phyloP scores from a whole-genome alignment of 2,113 vertebrate species.

The Ploceus nigricollis region DNA sequence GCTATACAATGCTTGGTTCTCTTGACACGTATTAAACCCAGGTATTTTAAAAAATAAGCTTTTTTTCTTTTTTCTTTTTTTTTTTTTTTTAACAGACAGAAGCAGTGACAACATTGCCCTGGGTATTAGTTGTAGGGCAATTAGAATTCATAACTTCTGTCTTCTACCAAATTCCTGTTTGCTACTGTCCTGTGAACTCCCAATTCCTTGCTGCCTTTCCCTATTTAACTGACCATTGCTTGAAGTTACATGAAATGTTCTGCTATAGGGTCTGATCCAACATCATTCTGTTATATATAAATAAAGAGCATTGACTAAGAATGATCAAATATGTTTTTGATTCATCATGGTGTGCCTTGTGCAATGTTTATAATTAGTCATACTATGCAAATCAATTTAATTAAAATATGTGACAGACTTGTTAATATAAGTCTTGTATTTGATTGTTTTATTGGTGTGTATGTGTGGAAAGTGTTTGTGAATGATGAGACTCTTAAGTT shows the following conservation, averaged over 20 bases:
- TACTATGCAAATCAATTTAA: background rate
- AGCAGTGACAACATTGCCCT: background rate
- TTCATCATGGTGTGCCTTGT: background rate
- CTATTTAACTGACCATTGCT: background rate
- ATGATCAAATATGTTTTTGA: background rate
- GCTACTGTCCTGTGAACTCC: background rate
- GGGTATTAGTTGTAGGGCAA: background rate
- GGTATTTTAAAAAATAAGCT: background rate
- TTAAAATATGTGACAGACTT: background rate
- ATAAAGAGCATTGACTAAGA: background rate
- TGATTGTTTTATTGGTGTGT: background rate
- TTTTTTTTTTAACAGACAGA: background rate
- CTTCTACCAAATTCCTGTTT: background rate
- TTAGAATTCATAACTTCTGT: background rate
- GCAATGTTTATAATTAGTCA: background rate
- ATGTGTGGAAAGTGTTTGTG: background rate
- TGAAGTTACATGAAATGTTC: background rate
- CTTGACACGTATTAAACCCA: background rate
- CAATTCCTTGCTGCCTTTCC: accelerated
- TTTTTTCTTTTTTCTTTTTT: background rate
- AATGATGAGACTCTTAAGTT: background rate
- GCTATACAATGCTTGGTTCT: background rate
- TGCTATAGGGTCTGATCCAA: background rate
- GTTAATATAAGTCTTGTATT: background rate
- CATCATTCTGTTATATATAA: background rate